These are phyloP conservation scores for Betta splendens DNA, from an alignment of 2,797 vertebrate species.

Conservation along the genomic window DNA sequence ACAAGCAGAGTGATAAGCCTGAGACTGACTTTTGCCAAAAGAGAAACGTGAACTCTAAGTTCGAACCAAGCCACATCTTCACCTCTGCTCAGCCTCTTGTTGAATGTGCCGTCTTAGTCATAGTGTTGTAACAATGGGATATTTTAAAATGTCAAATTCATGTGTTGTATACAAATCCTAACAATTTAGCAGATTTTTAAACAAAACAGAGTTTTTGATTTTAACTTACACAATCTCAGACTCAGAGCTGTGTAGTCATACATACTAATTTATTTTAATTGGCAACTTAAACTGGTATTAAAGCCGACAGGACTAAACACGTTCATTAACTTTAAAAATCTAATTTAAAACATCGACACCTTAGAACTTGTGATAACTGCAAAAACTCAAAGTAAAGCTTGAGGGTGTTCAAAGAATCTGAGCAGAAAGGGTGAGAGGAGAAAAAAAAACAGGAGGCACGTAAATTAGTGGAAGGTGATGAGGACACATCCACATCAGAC, in stretches of 20 bases:
- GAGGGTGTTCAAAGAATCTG: background rate
- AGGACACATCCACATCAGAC: constrained; percentile 40
- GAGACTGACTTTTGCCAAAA: background rate
- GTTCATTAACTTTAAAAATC: too few relatives aligned
- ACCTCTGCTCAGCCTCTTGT: constrained; percentile 1
- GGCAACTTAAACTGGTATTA: background rate
- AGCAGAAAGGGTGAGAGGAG: constrained; percentile 17
- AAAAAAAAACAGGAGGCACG: constrained; percentile 13
- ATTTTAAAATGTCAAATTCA: background rate
- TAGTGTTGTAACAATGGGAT: background rate
- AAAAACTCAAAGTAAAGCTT: constrained; percentile 4
- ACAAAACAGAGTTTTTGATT: background rate
- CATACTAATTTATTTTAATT: background rate
- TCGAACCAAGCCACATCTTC: constrained; percentile 32
- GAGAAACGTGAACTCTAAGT: constrained; percentile 48
- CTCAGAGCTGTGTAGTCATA: background rate
- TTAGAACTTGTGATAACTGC: constrained; percentile 20
- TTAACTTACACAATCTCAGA: background rate
- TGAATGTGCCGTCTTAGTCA: background rate
- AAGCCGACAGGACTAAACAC: constrained; percentile 5
- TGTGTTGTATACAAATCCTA: background rate
- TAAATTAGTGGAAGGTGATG: constrained; percentile 42
- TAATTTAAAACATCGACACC: constrained; percentile 36
- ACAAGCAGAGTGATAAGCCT: constrained; percentile 33
- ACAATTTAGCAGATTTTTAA: background rate